Base-by-base conservation (phyloP, 1,140 invertebrate genomes). In the Caenorhabditis tropicalis region DNA sequence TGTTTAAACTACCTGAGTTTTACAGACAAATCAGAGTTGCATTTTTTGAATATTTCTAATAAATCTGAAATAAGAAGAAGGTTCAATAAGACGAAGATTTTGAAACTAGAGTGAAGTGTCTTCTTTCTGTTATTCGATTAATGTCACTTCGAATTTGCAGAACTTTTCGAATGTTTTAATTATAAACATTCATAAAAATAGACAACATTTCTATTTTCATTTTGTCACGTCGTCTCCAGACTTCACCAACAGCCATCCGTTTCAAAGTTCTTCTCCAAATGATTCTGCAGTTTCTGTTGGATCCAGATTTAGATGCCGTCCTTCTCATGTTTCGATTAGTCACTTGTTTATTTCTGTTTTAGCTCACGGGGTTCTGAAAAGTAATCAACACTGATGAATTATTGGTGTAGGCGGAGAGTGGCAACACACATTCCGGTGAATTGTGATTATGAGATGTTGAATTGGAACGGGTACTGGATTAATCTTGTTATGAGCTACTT, bases 261-360 rank as follows among this genome's bases (percentile, higher is more conserved):
- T 65, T 65, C 58, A 65, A 65, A 19, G 58, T 65, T 65, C 58
- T 36, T 36, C 29, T 6, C 19, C 29, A 65, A 74, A 74, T 36
- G n/a, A n/a, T 74, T 46, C 58, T 10, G n/a, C n/a, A n/a, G n/a
- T 36, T 65, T 36, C 9, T 9, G 0, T 33, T 36, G 58, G 15
- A 65, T 65, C 53, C 58, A 65, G 29, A 74, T 74, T 74, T 15
- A 74, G n/a, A 74, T 43, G 19, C 43, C 65, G 65, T 74, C 36
- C n/a, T 74, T 74, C 19, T 36, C 39, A 10, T 58, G 27, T 6
- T 36, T 27, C 21, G 9, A 74, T 74, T 39, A 74, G 19, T 74
- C 65, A 74, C 65, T 39, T 43, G 36, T 74, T 39, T 74, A 74
- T 74, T 43, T 43, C 10, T 9, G 12, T 58, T 16, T 65, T 16